phyloP scores from a whole-genome alignment of 2,888 invertebrate genomes.

The Leptinotarsa peninsularis region DNA sequence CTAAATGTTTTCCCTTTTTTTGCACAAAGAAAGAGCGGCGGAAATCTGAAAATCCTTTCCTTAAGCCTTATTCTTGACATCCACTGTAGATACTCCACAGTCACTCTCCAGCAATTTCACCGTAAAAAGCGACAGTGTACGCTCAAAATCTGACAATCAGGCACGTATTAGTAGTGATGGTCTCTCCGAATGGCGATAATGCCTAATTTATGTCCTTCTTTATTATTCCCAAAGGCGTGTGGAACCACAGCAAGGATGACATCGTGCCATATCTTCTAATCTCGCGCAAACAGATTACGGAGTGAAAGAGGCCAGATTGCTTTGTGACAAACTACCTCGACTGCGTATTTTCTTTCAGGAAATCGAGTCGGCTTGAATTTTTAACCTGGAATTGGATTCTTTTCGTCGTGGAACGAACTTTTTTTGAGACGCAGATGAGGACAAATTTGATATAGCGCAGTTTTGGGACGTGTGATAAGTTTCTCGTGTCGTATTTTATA shows the following conservation, averaged over 20 bases:
- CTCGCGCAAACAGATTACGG: constrained; percentile 57
- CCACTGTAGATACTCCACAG: not conserved
- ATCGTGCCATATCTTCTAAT: constrained; percentile 63
- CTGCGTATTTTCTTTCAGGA: constrained; percentile 31
- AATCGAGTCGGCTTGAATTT: constrained; percentile 12
- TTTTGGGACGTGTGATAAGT: not conserved
- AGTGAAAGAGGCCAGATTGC: constrained; percentile 36
- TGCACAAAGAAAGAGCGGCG: no score
- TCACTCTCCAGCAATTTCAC: not conserved
- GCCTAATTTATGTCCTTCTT: constrained; percentile 58
- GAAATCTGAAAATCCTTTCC: no score
- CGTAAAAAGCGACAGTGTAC: not conserved
- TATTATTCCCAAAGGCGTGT: constrained; percentile 58
- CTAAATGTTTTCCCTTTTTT: no score
- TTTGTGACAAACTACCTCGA: constrained; percentile 40
- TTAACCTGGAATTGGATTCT: constrained; percentile 2
- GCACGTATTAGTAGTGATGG: constrained; percentile 53
- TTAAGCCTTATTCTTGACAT: not conserved
- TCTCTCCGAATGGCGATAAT: constrained; percentile 53
- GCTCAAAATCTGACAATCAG: constrained; percentile 35
- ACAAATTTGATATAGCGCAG: not conserved
- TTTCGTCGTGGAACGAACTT: constrained; percentile 33
- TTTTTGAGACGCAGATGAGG: constrained; percentile 27
- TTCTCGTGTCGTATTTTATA: not conserved
- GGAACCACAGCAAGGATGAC: constrained; percentile 57